Percentiles rank a stretch among this genome's conserved stretches.
These are phyloP conservation scores for Piprites chloris DNA, from an alignment of 2,113 vertebrate species.

Conservation along the genomic window DNA sequence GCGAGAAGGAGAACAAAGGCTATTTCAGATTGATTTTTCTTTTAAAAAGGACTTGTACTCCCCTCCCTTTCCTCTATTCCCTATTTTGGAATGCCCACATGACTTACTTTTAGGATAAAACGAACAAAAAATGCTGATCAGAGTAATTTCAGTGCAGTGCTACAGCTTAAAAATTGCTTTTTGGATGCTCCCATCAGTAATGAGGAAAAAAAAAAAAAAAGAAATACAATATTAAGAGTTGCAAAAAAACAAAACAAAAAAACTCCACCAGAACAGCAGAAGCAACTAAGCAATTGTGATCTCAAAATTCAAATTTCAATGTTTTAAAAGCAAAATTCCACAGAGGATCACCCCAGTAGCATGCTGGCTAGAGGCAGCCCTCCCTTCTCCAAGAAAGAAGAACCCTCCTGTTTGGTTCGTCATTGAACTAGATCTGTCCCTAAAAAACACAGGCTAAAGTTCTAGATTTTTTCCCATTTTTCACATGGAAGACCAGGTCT, in stretches of 20 bases:
- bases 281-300: slow-evolving; percentile 13
- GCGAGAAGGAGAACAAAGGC: background rate
- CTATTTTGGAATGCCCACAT: background rate
- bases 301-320: background rate
- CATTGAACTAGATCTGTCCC: background rate
- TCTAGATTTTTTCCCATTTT: background rate
- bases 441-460: background rate
- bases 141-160: slow-evolving; percentile 39
- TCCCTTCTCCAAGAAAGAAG: background rate
- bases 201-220: background rate
- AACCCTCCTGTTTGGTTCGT: background rate
- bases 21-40: background rate
- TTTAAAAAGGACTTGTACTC: background rate
- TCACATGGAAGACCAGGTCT: background rate
- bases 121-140: background rate
- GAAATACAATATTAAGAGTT: background rate
- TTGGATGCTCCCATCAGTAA: background rate
- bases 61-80: background rate
- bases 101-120: slow-evolving; percentile 11
- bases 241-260: background rate
- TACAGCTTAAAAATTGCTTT: slow-evolving; percentile 35
- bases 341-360: background rate
- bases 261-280: background rate
- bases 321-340: background rate
- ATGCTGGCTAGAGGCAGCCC: background rate